Base-by-base conservation (phyloP, 2,113 vertebrate genomes). In the Entosphenus tridentatus region DNA sequence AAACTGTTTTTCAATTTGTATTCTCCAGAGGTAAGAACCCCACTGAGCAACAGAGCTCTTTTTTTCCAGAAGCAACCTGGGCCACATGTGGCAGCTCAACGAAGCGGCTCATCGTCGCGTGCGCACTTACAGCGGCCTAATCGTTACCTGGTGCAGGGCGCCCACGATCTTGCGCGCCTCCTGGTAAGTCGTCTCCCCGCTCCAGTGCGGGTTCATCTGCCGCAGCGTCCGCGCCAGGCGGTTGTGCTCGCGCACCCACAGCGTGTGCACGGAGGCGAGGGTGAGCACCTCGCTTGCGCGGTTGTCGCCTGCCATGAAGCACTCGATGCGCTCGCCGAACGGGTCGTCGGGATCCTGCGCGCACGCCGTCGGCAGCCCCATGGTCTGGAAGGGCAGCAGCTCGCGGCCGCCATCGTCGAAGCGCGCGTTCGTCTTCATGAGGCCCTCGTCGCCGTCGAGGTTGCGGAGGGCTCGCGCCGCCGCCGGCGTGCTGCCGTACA, bases 181-280 rank as follows among this genome's bases (percentile, higher is more conserved):
- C 73, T 95, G 87, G 77, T 90, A 96, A 13, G 80, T 39, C 0
- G 73, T 80, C 73, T 86, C 81, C 0, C 84, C 73, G 2, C 74
- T 87, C 92, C 92, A 96, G 76, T 92, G 88, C 8, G 57, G 0
- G 0, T 96, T 96, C 18, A 87, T 77, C n/a, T 10, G 69, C 58
- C 74, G 80, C 70, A 98, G 75, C 8, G 70, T 69, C 1, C 73
- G 71, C 3, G 84, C 88, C 69, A 96, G 73, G 10, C 85, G 84
- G 73, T 96, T 98, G 79, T 98, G 90, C 72, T 96, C 87, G 12
- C 92, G 78, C 56, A 92, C 74, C 88, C 90, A 95, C 68, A 98
- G 74, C 0, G 84, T 93, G 72, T 98, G 93, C 72, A 96, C 57
- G 14, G 79, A 72, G 1, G 80, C 69, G 71, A 96, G 78, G 3